phyloP scores from a whole-genome alignment of 2,797 vertebrate species.

The Tadarida brasiliensis region DNA sequence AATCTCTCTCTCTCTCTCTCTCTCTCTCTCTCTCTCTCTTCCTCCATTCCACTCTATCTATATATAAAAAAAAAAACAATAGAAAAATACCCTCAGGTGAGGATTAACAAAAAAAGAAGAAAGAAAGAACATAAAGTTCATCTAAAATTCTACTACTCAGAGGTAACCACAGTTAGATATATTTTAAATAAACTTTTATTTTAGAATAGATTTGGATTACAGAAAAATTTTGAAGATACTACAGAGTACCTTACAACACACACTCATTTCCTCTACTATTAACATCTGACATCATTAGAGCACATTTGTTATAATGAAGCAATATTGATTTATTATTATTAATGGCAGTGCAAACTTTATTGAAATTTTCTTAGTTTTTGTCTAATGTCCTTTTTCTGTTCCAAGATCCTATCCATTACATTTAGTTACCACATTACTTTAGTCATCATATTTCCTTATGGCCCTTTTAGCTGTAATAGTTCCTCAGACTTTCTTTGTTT shows the following conservation, averaged over 20 bases:
- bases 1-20: too few relatives aligned
- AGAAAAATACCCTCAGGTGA: too few relatives aligned
- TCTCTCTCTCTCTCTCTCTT: too few relatives aligned
- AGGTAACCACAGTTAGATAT: background rate
- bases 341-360: background rate
- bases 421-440: background rate
- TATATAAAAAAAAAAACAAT: too few relatives aligned
- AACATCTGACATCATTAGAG: background rate
- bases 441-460: background rate
- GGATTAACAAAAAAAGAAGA: too few relatives aligned
- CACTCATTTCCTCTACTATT: background rate
- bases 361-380: background rate
- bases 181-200: slow-evolving; percentile 21
- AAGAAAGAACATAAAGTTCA: slow-evolving; percentile 11
- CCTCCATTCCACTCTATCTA: too few relatives aligned
- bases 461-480: background rate
- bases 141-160: background rate
- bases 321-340: background rate
- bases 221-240: background rate
- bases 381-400: background rate
- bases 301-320: slow-evolving; percentile 5
- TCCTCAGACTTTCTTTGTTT: slow-evolving; percentile 5
- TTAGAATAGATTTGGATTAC: background rate
- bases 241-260: background rate
- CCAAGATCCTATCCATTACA: background rate